Conservation (phyloP, 1,140 invertebrate species). For the Penaeus japonicus region DNA sequence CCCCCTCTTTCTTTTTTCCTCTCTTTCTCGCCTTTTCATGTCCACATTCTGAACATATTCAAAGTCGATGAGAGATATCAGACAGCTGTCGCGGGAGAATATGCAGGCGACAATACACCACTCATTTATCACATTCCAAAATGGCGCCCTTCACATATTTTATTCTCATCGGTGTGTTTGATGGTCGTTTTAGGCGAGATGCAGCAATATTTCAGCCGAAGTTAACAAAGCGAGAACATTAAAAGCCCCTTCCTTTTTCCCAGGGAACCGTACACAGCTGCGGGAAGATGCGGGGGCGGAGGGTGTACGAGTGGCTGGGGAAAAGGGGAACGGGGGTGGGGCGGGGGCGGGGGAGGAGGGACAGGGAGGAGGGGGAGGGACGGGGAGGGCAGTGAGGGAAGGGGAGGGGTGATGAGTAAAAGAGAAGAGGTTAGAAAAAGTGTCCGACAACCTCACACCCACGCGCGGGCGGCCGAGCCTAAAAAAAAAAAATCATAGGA, state of each 20-base stretch:
- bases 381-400: neutral
- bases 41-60: conserved; percentile 35
- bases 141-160: conserved; percentile 34
- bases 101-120: neutral
- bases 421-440: neutral
- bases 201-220: conserved; percentile 30
- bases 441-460: too few relatives aligned
- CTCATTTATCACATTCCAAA: conserved; percentile 28
- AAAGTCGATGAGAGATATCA: neutral
- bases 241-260: conserved; percentile 39
- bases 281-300: conserved; percentile 18
- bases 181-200: conserved; percentile 40
- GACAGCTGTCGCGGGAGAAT: conserved; percentile 16
- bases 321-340: neutral
- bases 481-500: too few relatives aligned
- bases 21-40: neutral
- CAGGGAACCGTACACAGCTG: conserved; percentile 20
- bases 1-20: neutral
- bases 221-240: conserved; percentile 44
- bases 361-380: neutral
- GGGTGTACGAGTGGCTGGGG: neutral
- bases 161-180: conserved; percentile 38
- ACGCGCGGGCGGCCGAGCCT: too few relatives aligned
- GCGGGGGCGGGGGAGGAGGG: neutral
- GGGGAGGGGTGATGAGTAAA: neutral